Base-by-base conservation (phyloP, 2,888 invertebrate species). In the Matsumyia berberina region DNA sequence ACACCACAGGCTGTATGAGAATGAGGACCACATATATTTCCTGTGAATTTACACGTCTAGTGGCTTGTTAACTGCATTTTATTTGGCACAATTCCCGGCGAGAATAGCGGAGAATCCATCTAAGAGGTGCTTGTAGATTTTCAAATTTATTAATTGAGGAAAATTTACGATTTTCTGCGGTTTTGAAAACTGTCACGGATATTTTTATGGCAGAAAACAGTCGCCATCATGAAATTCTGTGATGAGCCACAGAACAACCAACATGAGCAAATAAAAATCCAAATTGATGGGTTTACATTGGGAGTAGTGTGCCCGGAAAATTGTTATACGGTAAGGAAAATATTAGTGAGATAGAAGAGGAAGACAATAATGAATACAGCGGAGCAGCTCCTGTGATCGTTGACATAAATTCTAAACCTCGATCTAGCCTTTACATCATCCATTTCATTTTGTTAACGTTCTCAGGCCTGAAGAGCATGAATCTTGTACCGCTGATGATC, bases 171-270 rank as follows among this genome's bases (percentile, higher is more conserved):
- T 85, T 76, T 85, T 70, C 85, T 80, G 80, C 85, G 85, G 85
- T 85, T 85, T 85, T 80, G 35, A 55, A 85, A 85, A 80, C 74
- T 85, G 85, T 85, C 80, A 85, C 80, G 80, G 33, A 80, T 85
- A 80, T 85, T 85, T 85, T 80, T 85, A 80, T 76, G 80, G 85
- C 85, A 85, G 85, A 85, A 85, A 85, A 85, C 85, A 85, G 85
- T 80, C 85, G 85, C 85, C 85, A 85, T 85, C 74, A 80, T 85
- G 74, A 76, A 79, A 57, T 79, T 85, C 79, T 85, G 83, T 79
- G 74, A 80, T 29, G 51, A 60, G 39, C 17, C 7, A 19, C 35
- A 46, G 9, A 0, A 4, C 8, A 7, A 33, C 83, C 85, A 85
- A 69, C 74, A 0, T 35, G 0, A 66, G 5, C 9, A 80, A 37